Conservation (phyloP, 2,113 vertebrate genomes). For the Strix aluco region DNA sequence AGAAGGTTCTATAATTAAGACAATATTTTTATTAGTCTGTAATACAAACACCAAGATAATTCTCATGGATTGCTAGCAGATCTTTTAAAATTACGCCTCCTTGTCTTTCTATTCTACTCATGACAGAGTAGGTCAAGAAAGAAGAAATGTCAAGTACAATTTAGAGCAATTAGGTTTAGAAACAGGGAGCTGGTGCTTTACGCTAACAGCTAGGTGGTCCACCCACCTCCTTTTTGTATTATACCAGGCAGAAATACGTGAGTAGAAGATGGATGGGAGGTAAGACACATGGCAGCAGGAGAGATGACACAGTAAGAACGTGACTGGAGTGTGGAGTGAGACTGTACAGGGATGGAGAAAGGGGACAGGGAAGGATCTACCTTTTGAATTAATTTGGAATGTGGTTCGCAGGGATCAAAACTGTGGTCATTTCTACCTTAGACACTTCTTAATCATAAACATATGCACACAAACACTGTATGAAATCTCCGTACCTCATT, state of each 20-base stretch:
- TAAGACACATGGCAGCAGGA: neutral
- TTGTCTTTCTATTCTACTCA: neutral
- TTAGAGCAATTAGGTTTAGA: neutral
- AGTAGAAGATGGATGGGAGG: neutral
- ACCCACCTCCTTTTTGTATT: neutral
- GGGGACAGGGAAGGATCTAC: neutral
- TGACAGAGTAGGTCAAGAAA: neutral
- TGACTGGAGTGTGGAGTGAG: neutral
- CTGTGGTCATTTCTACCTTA: neutral
- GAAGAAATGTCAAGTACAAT: neutral
- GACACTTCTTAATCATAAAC: neutral
- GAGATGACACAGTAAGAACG: neutral
- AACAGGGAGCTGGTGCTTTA: neutral
- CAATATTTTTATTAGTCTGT: neutral
- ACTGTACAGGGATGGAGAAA: neutral
- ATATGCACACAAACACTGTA: neutral
- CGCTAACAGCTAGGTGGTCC: neutral
- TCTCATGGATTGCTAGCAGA: neutral
- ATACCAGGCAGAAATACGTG: neutral
- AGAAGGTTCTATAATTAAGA: neutral
- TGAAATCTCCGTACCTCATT: conserved; percentile 63
- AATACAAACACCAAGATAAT: neutral
- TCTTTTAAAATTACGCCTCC: neutral
- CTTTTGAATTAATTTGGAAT: neutral
- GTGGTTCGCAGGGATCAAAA: neutral